Conservation (phyloP, 2,888 invertebrate species). For the Psylliodes chrysocephalus region DNA sequence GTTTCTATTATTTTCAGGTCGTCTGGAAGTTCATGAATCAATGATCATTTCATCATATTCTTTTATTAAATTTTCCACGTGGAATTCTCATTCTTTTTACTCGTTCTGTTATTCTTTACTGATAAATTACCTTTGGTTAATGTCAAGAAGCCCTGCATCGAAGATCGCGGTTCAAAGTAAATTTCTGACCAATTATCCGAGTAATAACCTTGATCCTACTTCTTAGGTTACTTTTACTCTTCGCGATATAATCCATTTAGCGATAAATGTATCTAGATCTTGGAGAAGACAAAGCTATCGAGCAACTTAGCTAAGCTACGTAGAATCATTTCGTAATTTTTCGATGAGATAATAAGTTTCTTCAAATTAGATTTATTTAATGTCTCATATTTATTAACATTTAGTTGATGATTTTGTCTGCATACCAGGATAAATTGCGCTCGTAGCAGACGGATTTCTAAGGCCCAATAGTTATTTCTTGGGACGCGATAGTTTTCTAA, state of each 20-base stretch:
- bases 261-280: conserved; percentile 3
- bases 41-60: no score
- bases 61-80: no score
- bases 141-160: not conserved
- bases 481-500: no score
- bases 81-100: no score
- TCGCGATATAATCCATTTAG: conserved; percentile 8
- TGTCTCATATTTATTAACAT: conserved; percentile 13
- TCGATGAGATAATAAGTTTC: conserved; percentile 5
- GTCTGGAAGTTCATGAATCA: no score
- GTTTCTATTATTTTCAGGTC: no score
- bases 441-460: not conserved
- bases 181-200: not conserved
- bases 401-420: conserved; percentile 15
- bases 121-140: no score
- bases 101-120: no score
- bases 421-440: conserved; percentile 13
- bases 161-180: no score
- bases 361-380: conserved; percentile 20
- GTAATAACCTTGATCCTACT: conserved; percentile 13
- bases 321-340: no score
- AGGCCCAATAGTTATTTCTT: conserved; percentile 11
- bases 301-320: not conserved
- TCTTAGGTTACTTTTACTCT: conserved; percentile 4
- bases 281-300: conserved; percentile 7